A percentile compares a stretch with the other conserved stretches of the same genome.
Conservation (phyloP, 2,888 invertebrate species). For the Ectropis crepuscularia region DNA sequence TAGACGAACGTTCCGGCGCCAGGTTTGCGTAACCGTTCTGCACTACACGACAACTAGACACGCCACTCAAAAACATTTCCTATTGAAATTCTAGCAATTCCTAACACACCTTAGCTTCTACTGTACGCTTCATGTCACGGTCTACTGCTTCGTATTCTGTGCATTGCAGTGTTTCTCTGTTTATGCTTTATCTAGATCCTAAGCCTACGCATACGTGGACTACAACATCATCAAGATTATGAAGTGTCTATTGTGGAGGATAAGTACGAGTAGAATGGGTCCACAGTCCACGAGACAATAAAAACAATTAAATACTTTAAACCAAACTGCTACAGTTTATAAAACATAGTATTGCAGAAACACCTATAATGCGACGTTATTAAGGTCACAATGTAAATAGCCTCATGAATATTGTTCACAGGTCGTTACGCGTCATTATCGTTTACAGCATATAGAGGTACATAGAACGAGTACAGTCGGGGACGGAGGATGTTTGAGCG, state of each 20-base stretch:
- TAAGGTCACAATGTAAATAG: conserved; percentile 21
- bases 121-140: neutral
- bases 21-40: neutral
- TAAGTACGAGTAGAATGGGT: neutral
- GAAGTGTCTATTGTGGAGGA: neutral
- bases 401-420: conserved; percentile 41
- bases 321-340: neutral
- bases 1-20: neutral
- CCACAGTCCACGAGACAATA: neutral
- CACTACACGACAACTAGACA: conserved; percentile 15
- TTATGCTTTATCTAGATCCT: too few relatives aligned
- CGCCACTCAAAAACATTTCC: conserved; percentile 17
- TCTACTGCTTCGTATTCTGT: too few relatives aligned
- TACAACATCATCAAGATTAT: too few relatives aligned
- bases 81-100: conserved; percentile 2
- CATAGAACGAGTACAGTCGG: conserved; percentile 38
- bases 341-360: conserved; percentile 21
- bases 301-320: neutral
- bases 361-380: conserved; percentile 15
- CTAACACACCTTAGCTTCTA: neutral
- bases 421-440: conserved; percentile 33
- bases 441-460: conserved; percentile 31
- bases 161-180: too few relatives aligned
- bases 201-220: too few relatives aligned
- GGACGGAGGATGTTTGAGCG: conserved; percentile 29